Evolutionary conservation across 1,140 invertebrate species (phyloP), one percentile per base, ranked within the genome.

Genomic region (Zaprionus inermis): DNA sequence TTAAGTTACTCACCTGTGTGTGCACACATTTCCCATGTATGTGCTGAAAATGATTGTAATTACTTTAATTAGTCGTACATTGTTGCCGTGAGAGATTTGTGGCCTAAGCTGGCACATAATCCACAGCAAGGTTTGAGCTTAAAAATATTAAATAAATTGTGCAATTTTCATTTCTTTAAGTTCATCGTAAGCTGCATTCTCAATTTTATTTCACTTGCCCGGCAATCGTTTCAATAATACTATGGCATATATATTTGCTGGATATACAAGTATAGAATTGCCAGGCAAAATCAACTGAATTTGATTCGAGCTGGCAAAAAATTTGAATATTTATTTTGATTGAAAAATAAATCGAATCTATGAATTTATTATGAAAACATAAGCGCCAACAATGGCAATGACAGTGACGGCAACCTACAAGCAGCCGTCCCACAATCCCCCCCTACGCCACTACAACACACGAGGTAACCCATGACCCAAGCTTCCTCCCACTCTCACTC

Each of bases 291-390:
- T 67, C 55, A 67, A 68, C 16, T 44, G 58, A 72, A 73, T 73
- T 83, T 70, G 56, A 69, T 61, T 73, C 68, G 66, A 65, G 70
- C 78, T 77, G 28, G 64, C 49, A 54, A 72, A 78, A 78, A 65
- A 57, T 63, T 46, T 46, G 52, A 57, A 83, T 78, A 83, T 88
- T 91, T 84, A 90, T 91, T 91, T 90, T 91, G 88, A 90, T 90
- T 90, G 88, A 90, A 91, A 90, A 86, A 90, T 90, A 90, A 90
- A 90, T 91, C 85, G 88, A 91, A 89, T 91, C 88, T 90, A 91
- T 90, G 88, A 91, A 91, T 88, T 84, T 91, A 89, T 90, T 91
- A 91, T 91, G 78, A 91, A 84, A 90, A 83, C 78, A 90, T 83
- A 79, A 83, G 76, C 74, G 64, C 54, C 78, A 76, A 83, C 83